Conservation (phyloP, 2,113 vertebrate species). For the Rhinoderma darwinii region DNA sequence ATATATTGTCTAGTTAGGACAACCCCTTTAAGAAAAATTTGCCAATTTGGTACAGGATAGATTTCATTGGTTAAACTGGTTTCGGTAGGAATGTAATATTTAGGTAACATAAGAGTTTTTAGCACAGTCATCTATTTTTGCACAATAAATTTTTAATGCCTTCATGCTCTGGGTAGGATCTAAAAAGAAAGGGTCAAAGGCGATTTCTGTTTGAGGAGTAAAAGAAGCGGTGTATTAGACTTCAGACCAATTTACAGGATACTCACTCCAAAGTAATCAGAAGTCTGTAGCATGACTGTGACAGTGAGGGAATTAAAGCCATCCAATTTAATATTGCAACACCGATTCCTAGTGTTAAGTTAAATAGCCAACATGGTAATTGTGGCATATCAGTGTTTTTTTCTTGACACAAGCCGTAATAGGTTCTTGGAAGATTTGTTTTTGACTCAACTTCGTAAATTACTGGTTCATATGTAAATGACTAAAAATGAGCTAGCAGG, state of each 20-base stretch:
- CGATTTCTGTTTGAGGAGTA: not conserved
- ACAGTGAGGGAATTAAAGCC: conserved; percentile 17
- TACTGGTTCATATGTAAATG: conserved; percentile 70
- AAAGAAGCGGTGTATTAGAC: not conserved
- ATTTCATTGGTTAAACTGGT: not conserved
- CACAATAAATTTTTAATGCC: not conserved
- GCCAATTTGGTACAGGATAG: not conserved
- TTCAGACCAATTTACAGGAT: not conserved
- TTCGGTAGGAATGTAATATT: not conserved
- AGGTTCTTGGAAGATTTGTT: conserved; percentile 68
- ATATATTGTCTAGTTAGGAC: not conserved
- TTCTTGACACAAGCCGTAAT: conserved; percentile 62
- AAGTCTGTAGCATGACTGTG: conserved; percentile 3
- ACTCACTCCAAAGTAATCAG: not conserved
- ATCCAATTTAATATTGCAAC: conserved; percentile 35
- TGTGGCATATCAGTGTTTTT: conserved; percentile 67
- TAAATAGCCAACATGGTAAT: conserved; percentile 44
- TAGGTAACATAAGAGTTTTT: not conserved
- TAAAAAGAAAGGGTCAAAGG: not conserved
- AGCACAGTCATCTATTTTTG: too few species aligned
- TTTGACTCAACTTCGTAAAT: conserved; percentile 68
- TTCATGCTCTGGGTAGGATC: not conserved
- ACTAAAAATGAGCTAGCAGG: conserved; percentile 69
- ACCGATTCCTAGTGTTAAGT: conserved; percentile 41
- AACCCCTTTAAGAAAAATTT: too few species aligned